These are phyloP conservation scores for Pediacus dermestoides DNA, from an alignment of 2,888 invertebrate genomes.

Conservation along the genomic window DNA sequence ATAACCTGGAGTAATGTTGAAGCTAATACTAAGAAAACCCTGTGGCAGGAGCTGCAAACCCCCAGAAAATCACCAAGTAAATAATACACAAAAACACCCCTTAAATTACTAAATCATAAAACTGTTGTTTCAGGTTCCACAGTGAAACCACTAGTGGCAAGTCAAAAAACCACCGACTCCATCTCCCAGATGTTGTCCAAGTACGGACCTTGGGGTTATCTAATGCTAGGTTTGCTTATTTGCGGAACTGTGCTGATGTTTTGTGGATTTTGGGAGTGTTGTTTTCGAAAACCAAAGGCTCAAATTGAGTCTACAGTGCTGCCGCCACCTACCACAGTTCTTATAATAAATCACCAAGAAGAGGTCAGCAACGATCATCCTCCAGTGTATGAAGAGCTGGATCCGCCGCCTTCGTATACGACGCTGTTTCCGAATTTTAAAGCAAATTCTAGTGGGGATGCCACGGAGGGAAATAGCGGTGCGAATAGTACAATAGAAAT, in stretches of 20 bases:
- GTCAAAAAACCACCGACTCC: conserved; percentile 38
- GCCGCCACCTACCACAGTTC: conserved; percentile 37
- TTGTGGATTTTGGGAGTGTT: conserved; percentile 64
- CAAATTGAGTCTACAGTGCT: conserved; percentile 25
- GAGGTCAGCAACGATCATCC: conserved; percentile 44
- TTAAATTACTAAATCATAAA: too few relatives aligned
- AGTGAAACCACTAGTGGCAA: too few relatives aligned
- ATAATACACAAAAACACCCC: too few relatives aligned
- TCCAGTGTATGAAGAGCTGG: conserved; percentile 63
- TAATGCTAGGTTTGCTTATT: conserved; percentile 67
- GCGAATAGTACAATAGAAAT: neutral
- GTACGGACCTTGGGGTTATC: conserved; percentile 72
- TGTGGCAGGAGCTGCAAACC: conserved; percentile 22
- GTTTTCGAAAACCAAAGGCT: conserved; percentile 49
- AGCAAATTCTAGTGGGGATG: conserved; percentile 10
- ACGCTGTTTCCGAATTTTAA: conserved; percentile 57
- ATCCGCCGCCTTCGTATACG: conserved; percentile 63
- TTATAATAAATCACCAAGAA: conserved; percentile 36
- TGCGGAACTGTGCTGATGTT: conserved; percentile 68
- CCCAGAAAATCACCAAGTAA: too few relatives aligned
- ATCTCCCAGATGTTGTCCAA: conserved; percentile 60
- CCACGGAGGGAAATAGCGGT: too few relatives aligned
- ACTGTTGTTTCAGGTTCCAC: too few relatives aligned
- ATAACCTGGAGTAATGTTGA: too few relatives aligned
- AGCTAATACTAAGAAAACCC: too few relatives aligned